These are phyloP conservation scores for Chloroceryle inda DNA, from an alignment of 2,797 vertebrate genomes.

Conservation along the genomic window DNA sequence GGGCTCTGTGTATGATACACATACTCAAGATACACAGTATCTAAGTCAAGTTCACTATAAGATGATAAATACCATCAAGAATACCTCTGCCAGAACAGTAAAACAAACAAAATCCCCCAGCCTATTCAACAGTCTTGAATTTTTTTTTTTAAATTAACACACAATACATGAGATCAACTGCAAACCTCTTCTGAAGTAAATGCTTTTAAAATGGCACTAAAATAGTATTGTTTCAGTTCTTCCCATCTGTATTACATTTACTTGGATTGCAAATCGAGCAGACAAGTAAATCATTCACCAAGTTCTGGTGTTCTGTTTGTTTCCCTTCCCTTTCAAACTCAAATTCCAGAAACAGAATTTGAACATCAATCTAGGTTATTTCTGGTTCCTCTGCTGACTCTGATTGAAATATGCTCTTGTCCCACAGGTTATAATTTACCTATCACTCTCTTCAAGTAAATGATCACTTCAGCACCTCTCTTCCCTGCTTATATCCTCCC, in stretches of 20 bases:
- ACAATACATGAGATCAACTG: background rate
- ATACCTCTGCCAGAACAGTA: background rate
- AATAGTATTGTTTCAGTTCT: background rate
- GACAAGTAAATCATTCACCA: background rate
- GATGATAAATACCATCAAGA: background rate
- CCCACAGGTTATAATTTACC: background rate
- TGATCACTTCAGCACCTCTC: background rate
- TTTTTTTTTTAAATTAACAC: background rate
- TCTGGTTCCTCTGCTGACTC: background rate
- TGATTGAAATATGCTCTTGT: background rate
- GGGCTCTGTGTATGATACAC: background rate
- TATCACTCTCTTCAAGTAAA: background rate
- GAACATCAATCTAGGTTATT: background rate
- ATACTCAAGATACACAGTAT: background rate
- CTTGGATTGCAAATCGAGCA: background rate
- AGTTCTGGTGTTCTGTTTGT: background rate
- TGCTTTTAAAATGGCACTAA: background rate
- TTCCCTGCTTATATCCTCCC: background rate
- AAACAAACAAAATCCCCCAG: background rate
- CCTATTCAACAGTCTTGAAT: background rate
- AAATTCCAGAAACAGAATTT: background rate
- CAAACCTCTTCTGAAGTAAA: background rate
- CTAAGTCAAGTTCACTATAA: background rate
- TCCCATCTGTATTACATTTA: background rate
- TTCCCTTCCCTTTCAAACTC: background rate